These are phyloP conservation scores for Myiopsitta monachus DNA, from an alignment of 2,113 vertebrate genomes.

Conservation along the genomic window DNA sequence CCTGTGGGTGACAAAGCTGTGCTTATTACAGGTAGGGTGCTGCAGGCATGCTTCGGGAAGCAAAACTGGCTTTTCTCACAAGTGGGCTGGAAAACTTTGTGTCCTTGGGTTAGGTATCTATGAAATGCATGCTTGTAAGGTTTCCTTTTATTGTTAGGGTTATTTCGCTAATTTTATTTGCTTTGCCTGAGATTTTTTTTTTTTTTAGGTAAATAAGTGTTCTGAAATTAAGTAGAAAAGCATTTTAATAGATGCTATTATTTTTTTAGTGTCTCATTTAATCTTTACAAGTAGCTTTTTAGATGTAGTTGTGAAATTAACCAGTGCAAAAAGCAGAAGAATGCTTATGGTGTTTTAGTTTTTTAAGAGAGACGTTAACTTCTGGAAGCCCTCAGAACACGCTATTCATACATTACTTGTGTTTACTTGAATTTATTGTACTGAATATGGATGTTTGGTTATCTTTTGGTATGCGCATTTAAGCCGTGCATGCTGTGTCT, in stretches of 20 bases:
- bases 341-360: background rate
- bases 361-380: background rate
- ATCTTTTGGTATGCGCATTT: rapidly evolving
- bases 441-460: background rate
- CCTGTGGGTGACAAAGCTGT: slow-evolving; percentile 66
- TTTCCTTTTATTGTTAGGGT: background rate
- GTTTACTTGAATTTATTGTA: background rate
- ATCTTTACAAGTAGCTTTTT: slow-evolving; percentile 40
- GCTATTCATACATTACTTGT: background rate
- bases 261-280: slow-evolving; percentile 19
- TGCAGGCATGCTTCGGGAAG: rapidly evolving
- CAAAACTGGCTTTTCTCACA: background rate
- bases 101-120: background rate
- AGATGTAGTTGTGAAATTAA: slow-evolving; percentile 2
- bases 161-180: background rate
- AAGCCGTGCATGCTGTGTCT: background rate
- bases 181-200: background rate
- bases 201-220: background rate
- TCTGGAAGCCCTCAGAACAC: background rate
- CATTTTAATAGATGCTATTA: slow-evolving; percentile 2
- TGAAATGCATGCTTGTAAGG: background rate
- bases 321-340: background rate
- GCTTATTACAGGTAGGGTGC: slow-evolving; percentile 79
- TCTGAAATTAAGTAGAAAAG: slow-evolving; percentile 15
- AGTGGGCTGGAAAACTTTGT: background rate